Base-by-base conservation (phyloP, 2,113 vertebrate genomes). In the Arothron firmamentum region DNA sequence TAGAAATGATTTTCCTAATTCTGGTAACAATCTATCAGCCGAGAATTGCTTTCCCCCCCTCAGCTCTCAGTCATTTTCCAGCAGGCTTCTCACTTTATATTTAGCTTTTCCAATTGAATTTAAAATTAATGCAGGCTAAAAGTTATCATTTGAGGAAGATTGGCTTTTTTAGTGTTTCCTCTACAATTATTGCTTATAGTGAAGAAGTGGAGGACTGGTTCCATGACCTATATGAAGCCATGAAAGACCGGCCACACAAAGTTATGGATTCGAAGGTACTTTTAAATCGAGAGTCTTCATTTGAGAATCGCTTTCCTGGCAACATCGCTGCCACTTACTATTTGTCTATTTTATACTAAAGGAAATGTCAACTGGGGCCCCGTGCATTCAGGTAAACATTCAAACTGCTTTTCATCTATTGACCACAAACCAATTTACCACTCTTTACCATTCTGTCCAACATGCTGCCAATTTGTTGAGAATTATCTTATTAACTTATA, bases 171-270 rank as follows among this genome's bases (percentile, higher is more conserved):
- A 10, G 18, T 10, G 45, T 11, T 56, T n/a, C 23, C 6, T 16
- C 10, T 43, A 18, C n/a, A 18, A 10, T 19, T 49, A 18, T 70
- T 53, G 52, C 18, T 61, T 79, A 31, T 12, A 91, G 90, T 1
- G 10, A 25, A 1, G 85, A 88, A 1, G 72, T 83, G 63, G 73
- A 90, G 0, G 49, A 52, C 10, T 90, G 89, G 90, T 85, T 80
- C 66, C 18, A n/a, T 56, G 82, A 56, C 55, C 68, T 90, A 43
- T 77, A 56, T 53, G 70, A 81, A 0, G 79, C 74, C 20, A 52
- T 90, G 65, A 83, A 80, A 43, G 56, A 62, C 53, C 62, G 61
- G 1, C 65, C 74, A 9, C 25, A 80, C 61, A 52, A 34, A 54
- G 6, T 12, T 4, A 0, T 52, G 25, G 58, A 0, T 45, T 2